Conservation (phyloP, 2,888 invertebrate genomes). For the Hypomecis atomaria region DNA sequence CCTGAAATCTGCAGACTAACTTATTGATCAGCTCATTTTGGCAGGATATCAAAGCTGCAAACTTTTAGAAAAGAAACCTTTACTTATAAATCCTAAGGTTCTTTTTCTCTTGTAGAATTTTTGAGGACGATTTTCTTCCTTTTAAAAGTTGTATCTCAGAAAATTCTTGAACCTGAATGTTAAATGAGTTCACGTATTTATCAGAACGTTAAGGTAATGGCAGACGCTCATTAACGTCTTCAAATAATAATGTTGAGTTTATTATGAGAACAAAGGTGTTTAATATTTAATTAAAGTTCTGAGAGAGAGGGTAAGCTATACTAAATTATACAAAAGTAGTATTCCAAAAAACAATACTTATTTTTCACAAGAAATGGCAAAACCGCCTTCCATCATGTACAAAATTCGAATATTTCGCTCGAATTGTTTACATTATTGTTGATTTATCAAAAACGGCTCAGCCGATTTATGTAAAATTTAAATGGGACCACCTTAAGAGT, state of each 20-base stretch:
- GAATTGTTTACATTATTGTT: too few species aligned
- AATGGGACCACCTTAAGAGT: too few species aligned
- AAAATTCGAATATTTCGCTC: too few species aligned
- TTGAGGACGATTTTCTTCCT: constrained; percentile 2
- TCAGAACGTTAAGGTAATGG: constrained; percentile 9
- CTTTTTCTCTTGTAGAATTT: neutral
- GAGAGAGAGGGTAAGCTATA: too few species aligned
- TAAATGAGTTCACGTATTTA: constrained; percentile 14
- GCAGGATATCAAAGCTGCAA: constrained; percentile 10
- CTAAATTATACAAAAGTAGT: too few species aligned
- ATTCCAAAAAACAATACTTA: too few species aligned
- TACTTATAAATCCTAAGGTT: neutral
- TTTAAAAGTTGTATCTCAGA: constrained; percentile 8
- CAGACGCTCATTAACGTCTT: constrained; percentile 3
- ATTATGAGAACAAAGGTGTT: too few species aligned
- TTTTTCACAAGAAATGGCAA: too few species aligned
- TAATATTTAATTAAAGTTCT: too few species aligned
- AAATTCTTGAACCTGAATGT: constrained; percentile 7
- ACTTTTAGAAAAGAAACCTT: neutral
- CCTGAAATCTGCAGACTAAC: constrained; percentile 9
- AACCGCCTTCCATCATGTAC: too few species aligned
- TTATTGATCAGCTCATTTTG: constrained; percentile 16
- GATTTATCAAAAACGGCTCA: too few species aligned
- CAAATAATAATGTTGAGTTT: neutral
- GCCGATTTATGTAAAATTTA: too few species aligned